A percentile compares a stretch with the other conserved stretches of the same genome.
Conservation (phyloP, 2,113 vertebrate genomes). For the Rhegmatorhina hoffmannsi region DNA sequence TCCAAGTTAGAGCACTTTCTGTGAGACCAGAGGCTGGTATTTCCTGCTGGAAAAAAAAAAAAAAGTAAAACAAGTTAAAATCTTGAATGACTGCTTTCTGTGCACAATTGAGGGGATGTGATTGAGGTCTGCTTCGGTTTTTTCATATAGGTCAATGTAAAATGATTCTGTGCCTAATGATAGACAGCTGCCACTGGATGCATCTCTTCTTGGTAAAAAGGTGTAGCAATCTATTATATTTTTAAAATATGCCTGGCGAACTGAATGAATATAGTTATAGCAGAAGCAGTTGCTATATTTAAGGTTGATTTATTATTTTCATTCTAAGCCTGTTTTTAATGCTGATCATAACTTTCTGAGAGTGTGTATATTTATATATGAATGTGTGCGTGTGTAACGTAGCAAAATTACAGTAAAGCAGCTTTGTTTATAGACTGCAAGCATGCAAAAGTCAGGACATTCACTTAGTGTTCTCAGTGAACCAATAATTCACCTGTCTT, state of each 20-base stretch:
- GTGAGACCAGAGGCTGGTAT: conserved; percentile 11
- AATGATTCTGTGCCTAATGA: conserved; percentile 5
- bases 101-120: neutral
- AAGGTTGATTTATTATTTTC: conserved; percentile 4
- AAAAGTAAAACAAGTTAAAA: conserved; percentile 18
- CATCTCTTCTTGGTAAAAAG: neutral
- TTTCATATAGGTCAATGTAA: neutral
- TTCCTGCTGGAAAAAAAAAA: conserved; percentile 28
- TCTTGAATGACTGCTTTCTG: conserved; percentile 26
- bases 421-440: conserved; percentile 9
- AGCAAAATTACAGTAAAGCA: neutral
- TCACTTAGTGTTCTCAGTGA: neutral
- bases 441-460: neutral
- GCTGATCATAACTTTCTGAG: neutral
- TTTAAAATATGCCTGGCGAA: neutral
- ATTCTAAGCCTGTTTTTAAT: conserved; percentile 25
- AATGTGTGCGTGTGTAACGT: neutral
- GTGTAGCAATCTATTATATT: neutral
- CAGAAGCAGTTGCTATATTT: neutral
- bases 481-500: neutral
- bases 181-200: conserved; percentile 15
- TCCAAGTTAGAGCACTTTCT: conserved; percentile 43
- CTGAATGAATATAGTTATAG: conserved; percentile 1
- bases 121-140: conserved; percentile 39
- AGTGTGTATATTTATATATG: neutral